Base-by-base conservation (phyloP, 2,797 vertebrate species). In the Enteromius argenteus region DNA sequence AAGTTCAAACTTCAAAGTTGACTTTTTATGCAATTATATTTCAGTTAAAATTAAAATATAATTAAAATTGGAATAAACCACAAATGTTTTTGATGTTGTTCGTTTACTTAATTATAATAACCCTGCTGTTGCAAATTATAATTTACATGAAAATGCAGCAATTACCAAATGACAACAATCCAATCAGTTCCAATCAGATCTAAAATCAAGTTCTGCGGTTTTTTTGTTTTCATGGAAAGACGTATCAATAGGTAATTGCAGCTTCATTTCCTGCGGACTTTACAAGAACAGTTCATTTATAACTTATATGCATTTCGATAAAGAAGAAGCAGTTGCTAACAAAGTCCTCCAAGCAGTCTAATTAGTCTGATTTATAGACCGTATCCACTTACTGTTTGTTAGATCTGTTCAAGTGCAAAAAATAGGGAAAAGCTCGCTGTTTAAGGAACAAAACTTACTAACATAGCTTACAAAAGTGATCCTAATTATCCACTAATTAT, bases 321-420 rank as follows among this genome's bases (percentile, higher is more conserved):
- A 62, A 42, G 4, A 62, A 77, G 42, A 37, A 44, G n/a, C 35
- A 42, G n/a, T 21, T 79, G 58, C 76, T 14, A 79, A 79, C 17
- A 64, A 64, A 32, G 60, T 66, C 15, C 17, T 19, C 23, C 23
- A 19, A 44, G 39, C 37, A 11, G 76, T 46, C 23, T 64, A 44
- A 78, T 64, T 46, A 64, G 15, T 30, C 39, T 46, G 58, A 46
- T 79, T 66, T 49, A 79, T 44, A 46, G 27, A 23, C 60, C 49
- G 39, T 32, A 9, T 64, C 17, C 23, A 44, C 76, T 46, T 21
- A 7, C 17, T 49, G 42, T 32, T 44, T 27, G 1, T 17, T 77
- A 17, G 37, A 77, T 23, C 37, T 78, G 37, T 58, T 39, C 7
- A 3, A 77, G 75, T 30, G 56, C 23, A 62, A 77, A 62, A 77